Evolutionary conservation across 37 sponge, comb jelly and placozoan species (phyloP), one percentile per base, ranked within the genome.

Genomic region (Amphimedon queenslandica): DNA sequence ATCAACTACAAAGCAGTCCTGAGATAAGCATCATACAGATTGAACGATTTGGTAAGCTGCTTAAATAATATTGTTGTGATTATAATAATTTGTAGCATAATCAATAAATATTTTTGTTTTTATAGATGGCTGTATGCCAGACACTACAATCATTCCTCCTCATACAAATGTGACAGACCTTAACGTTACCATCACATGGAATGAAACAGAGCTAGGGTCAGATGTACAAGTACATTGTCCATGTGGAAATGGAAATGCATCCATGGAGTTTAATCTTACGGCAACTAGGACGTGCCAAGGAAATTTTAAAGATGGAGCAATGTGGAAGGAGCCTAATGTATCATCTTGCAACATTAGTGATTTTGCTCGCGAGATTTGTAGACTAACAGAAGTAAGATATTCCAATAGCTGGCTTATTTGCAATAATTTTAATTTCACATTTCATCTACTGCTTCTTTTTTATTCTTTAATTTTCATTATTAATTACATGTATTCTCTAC

Each of bases 271-370:
- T 4, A 20, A 24, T 51, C 20, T 33, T 29, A 13, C 18, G 1
- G 86, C 80, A 34, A 69, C 74, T 16, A 57, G 86, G 25, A 34
- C 13, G 37, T 85, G 86, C 69, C 61, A 23, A 11, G 86, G 86
- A 37, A 34, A 74, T 36, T 85, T 74, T 58, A 36, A 18, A 3
- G 36, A 21, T 74, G 76, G 80, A 43, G 75, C 63, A 42, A 27
- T 27, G 40, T 85, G 86, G 86, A 31, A 55, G 31, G 34, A 68
- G 3, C 74, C 80, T 20, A 29, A 61, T 28, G 31, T 35, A 4
- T 11, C 65, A 30, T 33, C 53, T 1, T 85, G 86, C 36, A 28
- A 85, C 30, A 74, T 85, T 56, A 38, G 58, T 40, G 43, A 21
- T 37, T 30, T 37, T 1, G 63, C 64, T 6, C 34, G 69, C 28